phyloP scores from a whole-genome alignment of 1,140 invertebrate genomes.

The Drosophila oshimai region DNA sequence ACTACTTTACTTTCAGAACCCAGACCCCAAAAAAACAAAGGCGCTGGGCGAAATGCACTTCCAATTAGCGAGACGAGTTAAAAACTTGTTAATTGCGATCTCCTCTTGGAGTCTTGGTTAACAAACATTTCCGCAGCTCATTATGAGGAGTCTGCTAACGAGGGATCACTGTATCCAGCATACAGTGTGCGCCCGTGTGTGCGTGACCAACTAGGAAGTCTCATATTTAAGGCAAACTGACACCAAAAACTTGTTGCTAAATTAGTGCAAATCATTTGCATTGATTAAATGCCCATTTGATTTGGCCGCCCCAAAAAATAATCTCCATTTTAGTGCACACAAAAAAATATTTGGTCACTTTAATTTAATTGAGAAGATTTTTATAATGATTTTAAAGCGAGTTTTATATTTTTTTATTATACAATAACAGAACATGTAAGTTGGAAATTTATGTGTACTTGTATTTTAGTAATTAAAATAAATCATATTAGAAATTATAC shows the following conservation, averaged over 20 bases:
- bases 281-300: constrained; percentile 68
- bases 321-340: background rate
- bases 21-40: background rate
- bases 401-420: too few relatives aligned
- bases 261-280: constrained; percentile 77
- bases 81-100: constrained; percentile 61
- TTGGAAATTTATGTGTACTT: too few relatives aligned
- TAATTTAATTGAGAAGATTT: too few relatives aligned
- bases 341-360: background rate
- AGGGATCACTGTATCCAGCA: constrained; percentile 17
- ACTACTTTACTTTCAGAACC: background rate
- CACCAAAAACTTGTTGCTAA: constrained; percentile 57
- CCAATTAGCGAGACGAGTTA: constrained; percentile 56
- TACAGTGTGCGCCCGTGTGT: background rate
- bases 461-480: too few relatives aligned
- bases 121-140: constrained; percentile 61
- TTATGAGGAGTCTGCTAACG: constrained; percentile 52
- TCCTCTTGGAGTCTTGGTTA: constrained; percentile 5
- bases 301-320: constrained; percentile 39
- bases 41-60: constrained; percentile 29
- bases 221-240: constrained; percentile 27
- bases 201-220: constrained; percentile 25
- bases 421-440: too few relatives aligned
- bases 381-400: too few relatives aligned
- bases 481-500: too few relatives aligned